Base-by-base conservation (phyloP, 64 coral and sea anemone species). In the Porites australiensis region DNA sequence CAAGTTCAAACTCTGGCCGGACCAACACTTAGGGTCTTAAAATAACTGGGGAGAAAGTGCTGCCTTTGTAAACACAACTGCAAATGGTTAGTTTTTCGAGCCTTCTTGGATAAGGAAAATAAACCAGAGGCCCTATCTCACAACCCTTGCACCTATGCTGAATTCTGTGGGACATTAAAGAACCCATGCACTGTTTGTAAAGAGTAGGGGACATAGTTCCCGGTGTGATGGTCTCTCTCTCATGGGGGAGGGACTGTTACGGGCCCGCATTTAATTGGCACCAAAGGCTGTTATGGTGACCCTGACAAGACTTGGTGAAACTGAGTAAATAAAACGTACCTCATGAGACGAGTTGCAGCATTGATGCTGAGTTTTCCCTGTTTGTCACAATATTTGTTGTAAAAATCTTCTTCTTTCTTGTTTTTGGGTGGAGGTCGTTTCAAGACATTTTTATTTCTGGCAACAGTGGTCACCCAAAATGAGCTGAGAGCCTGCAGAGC, bases 311-410 rank as follows among this genome's bases (percentile, higher is more conserved):
- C 27, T 37, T 37, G 27, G 27, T 37, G 27, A 70, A 15, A 9
- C 2, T 49, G 43, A 45, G 27, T 27, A 8, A 23, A 23, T 20
- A 2, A 55, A 4, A 12, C 67, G 44, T 59, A 92, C 90, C 81
- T 92, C 90, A 92, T 92, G 18, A 92, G 54, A 76, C 59, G 82
- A 64, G 78, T 92, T 37, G 90, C 90, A 19, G 90, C 70, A 70
- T 71, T 74, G 57, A 75, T 71, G 2, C 54, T 64, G 6, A 92
- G 82, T 54, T 92, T 79, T 11, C 74, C 83, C 11, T 82, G 71
- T 16, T 83, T 83, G 20, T 92, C 83, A 54, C 90, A 92, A 44
- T 92, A 92, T 46, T 92, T 92, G 82, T 86, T 92, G 74, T 92
- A 92, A 18, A 92, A 92, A 6, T 74, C 70, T 48, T 86, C 45